These are phyloP conservation scores for Tyrannus savana DNA, from an alignment of 2,113 vertebrate genomes.

Conservation along the genomic window DNA sequence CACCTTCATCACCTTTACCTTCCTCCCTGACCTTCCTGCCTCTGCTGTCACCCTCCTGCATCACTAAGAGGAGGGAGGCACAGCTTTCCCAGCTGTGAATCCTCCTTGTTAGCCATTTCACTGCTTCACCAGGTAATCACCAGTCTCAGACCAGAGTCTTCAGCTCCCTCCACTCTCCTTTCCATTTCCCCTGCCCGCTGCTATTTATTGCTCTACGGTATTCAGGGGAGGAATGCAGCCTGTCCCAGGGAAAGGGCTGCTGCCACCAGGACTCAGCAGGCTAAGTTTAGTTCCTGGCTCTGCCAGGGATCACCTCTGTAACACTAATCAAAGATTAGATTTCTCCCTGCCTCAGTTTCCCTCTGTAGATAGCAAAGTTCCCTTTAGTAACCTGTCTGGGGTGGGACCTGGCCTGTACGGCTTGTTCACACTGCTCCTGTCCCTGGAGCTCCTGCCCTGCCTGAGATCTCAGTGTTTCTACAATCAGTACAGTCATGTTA, in stretches of 20 bases:
- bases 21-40: background rate
- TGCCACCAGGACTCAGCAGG: background rate
- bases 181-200: background rate
- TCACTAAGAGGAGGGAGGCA: background rate
- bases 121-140: background rate
- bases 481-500: background rate
- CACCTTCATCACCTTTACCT: background rate
- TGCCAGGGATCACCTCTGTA: background rate
- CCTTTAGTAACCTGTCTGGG: background rate
- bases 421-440: background rate
- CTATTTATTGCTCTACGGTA: conserved; percentile 18
- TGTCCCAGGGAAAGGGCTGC: background rate
- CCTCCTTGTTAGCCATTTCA: background rate
- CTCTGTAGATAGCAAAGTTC: background rate
- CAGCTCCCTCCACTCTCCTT: background rate
- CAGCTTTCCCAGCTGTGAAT: background rate
- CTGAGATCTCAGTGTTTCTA: rapidly evolving
- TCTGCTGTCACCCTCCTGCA: rapidly evolving
- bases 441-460: background rate
- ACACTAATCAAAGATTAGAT: background rate
- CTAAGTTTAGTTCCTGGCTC: background rate
- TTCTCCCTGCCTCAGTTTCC: background rate
- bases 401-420: background rate
- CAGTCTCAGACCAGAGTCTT: background rate
- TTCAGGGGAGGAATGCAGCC: conserved; percentile 29